Evolutionary conservation across 2,888 invertebrate genomes (phyloP).

Genomic region (Andrena hattorfiana): DNA sequence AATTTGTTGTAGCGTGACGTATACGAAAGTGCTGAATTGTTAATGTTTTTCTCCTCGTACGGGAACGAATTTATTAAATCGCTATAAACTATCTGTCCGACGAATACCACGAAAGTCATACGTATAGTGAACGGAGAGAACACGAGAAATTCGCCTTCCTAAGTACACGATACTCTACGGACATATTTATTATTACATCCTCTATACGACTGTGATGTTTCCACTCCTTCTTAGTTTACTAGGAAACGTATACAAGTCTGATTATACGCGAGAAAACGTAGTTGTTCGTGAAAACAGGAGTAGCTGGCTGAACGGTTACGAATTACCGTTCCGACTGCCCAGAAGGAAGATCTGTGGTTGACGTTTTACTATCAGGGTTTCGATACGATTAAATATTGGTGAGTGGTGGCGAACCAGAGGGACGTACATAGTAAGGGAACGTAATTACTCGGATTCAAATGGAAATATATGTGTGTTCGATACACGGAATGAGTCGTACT

Average conservation of each 20-base stretch:
- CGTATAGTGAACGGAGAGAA: constrained; percentile 35
- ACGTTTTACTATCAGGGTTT: constrained; percentile 33
- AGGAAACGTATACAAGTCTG: constrained; percentile 60
- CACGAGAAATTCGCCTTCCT: constrained; percentile 61
- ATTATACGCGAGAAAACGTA: constrained; percentile 34
- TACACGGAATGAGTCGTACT: constrained; percentile 20
- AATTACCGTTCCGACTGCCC: constrained; percentile 21
- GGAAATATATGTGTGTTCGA: constrained; percentile 25
- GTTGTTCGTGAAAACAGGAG: constrained; percentile 23
- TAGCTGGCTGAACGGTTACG: constrained; percentile 19
- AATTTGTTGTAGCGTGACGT: constrained; percentile 49
- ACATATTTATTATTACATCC: constrained; percentile 67
- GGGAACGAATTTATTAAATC: constrained; percentile 65
- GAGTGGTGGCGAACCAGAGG: constrained; percentile 8
- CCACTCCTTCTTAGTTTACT: constrained; percentile 70
- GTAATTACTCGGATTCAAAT: constrained; percentile 31
- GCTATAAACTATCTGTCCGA: constrained; percentile 61
- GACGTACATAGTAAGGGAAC: constrained; percentile 16
- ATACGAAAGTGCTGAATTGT: constrained; percentile 51
- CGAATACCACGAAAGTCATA: constrained; percentile 59
- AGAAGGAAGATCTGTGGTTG: constrained; percentile 9
- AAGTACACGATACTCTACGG: constrained; percentile 50
- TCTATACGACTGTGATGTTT: constrained; percentile 74
- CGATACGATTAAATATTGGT: constrained; percentile 14
- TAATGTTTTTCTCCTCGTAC: constrained; percentile 57